Evolutionary conservation across 2,113 vertebrate species (phyloP).

Genomic region (Irena cyanogastra): DNA sequence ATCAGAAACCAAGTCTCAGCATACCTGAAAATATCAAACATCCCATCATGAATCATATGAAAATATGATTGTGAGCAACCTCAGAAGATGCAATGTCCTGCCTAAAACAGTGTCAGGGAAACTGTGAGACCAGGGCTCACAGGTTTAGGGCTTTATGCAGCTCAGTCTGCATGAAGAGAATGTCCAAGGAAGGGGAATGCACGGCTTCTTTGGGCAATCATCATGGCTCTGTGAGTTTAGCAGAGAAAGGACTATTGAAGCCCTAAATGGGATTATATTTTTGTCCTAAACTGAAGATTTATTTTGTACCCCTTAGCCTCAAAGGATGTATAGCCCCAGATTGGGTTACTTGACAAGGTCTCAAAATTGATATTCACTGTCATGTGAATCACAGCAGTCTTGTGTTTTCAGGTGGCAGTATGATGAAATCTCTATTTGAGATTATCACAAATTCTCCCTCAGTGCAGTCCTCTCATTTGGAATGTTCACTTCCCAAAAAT

Average conservation of each 20-base stretch:
- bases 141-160: background rate
- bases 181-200: background rate
- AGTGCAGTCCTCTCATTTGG: background rate
- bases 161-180: background rate
- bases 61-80: background rate
- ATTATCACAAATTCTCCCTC: background rate
- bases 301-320: background rate
- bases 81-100: background rate
- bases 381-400: background rate
- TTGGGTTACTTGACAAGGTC: background rate
- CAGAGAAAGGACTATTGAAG: background rate
- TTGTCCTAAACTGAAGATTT: background rate
- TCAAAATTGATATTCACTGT: background rate
- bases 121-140: background rate
- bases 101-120: background rate
- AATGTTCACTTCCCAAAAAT: background rate
- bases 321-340: background rate
- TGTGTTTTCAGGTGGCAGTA: background rate
- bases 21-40: background rate
- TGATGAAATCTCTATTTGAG: background rate
- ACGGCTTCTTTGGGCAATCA: background rate
- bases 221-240: background rate
- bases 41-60: background rate
- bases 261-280: background rate
- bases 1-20: background rate